Evolutionary conservation across 1,140 invertebrate species (phyloP), one percentile per base, ranked within the genome.

Genomic region (Drosophila parabipectinata): DNA sequence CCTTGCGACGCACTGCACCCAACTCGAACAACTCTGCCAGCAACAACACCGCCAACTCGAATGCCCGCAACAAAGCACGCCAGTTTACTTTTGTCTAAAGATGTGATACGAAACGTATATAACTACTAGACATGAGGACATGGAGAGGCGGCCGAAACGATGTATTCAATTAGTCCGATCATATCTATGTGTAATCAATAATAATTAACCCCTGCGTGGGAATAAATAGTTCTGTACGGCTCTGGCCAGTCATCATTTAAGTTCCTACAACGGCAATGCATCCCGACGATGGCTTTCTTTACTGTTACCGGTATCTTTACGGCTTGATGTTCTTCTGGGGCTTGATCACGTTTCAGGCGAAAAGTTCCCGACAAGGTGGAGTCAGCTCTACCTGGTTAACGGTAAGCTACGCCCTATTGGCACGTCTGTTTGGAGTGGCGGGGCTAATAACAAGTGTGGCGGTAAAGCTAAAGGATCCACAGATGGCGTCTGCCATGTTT

Each of bases 1-100:
- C 96, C n/a, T 92, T 97, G 41, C 71, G 84, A 28, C 77, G 79
- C 32, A 90, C 77, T 45, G 78, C 68, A 44, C 10, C 64, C 5
- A 71, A 81, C 56, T 62, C 60, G 4, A 87, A 76, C 39, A 82
- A 34, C 47, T 64, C 34, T 21, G 62, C 30, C 53, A 64, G 30
- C 39, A 74, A 37, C 28, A 75, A 32, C 54, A 44, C 60, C 48
- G 26, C 26, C 48, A 66, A 67, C 41, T 57, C 48, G 4, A 75
- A 54, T 66, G 30, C 60, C 44, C 72, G 53, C 37, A 75, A 47
- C 57, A 75, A 75, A 58, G 39, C 48, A 39, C 72, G 72, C 47
- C 72, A 75, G 54, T 75, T 66, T 6, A 75, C 72, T 21, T 67
- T 75, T 44, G 73, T 76, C 10, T 74, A 28, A 73, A 32, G 30